Conservation (phyloP, 2,888 invertebrate genomes). For the Podotricha telesiphe region DNA sequence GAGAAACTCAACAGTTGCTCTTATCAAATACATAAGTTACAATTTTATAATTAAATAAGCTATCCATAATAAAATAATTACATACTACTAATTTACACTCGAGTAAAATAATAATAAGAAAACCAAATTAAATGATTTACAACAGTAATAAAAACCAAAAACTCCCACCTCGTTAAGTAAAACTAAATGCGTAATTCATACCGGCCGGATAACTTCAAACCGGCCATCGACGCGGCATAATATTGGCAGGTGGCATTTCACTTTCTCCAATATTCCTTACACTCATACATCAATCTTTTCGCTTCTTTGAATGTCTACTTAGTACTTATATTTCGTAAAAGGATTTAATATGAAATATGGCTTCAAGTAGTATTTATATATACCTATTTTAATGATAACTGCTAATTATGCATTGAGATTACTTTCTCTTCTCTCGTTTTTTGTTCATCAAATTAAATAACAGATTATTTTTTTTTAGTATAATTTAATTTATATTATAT, state of each 20-base stretch:
- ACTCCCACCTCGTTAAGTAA: background rate
- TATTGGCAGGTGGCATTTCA: constrained; percentile 45
- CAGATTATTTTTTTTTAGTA: too few species aligned
- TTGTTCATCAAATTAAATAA: constrained; percentile 6
- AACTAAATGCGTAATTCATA: background rate
- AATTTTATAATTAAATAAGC: too few species aligned
- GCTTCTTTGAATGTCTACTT: background rate
- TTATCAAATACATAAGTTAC: too few species aligned
- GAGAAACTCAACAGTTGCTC: too few species aligned
- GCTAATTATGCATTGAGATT: background rate
- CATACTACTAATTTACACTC: too few species aligned
- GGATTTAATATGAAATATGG: background rate
- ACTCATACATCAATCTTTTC: constrained; percentile 25
- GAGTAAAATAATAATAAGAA: too few species aligned
- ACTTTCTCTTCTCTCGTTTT: constrained; percentile 15
- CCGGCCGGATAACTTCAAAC: constrained; percentile 1
- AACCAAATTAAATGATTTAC: too few species aligned
- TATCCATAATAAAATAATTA: too few species aligned
- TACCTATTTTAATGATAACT: background rate
- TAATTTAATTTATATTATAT: too few species aligned
- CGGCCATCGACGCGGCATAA: constrained; percentile 35
- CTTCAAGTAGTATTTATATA: background rate
- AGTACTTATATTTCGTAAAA: too few species aligned
- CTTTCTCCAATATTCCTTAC: constrained; percentile 47
- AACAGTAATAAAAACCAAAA: too few species aligned